Conservation (phyloP, 2,797 vertebrate genomes). For the Salarias fasciatus region DNA sequence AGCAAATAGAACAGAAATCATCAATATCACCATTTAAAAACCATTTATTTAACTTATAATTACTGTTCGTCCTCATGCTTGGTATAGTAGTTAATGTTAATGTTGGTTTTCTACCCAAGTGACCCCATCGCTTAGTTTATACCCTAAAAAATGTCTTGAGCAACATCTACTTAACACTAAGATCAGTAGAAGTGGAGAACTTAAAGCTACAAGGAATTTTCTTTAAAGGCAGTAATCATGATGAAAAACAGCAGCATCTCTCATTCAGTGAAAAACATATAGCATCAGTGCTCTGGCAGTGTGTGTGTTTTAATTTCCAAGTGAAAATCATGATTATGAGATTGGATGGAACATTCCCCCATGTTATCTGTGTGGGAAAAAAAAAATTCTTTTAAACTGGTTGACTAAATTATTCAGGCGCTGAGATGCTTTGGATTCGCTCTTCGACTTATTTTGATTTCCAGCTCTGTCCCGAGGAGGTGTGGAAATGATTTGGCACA, state of each 20-base stretch:
- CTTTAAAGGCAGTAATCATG: conserved; percentile 6
- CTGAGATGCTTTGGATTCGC: conserved; percentile 12
- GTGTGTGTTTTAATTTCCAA: conserved; percentile 27
- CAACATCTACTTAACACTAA: no score
- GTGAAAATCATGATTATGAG: conserved; percentile 4
- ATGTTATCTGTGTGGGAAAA: no score
- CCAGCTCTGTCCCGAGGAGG: conserved; percentile 15
- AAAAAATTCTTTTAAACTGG: conserved; percentile 18
- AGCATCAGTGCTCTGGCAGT: conserved; percentile 15
- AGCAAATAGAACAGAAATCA: no score
- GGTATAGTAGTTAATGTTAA: no score
- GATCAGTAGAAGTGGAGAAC: no score
- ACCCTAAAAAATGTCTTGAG: no score
- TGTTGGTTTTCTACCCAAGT: no score
- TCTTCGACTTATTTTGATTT: conserved; percentile 15
- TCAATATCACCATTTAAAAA: no score
- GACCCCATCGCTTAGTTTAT: no score
- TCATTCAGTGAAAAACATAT: conserved; percentile 12
- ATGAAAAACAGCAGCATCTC: conserved; percentile 21
- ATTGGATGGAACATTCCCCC: neutral
- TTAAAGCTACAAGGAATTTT: no score
- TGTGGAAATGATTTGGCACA: conserved; percentile 19
- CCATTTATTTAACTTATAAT: no score
- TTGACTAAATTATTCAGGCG: conserved; percentile 40
- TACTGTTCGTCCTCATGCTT: no score